Conservation (phyloP, 2,888 invertebrate genomes). For the Sericinus montela region DNA sequence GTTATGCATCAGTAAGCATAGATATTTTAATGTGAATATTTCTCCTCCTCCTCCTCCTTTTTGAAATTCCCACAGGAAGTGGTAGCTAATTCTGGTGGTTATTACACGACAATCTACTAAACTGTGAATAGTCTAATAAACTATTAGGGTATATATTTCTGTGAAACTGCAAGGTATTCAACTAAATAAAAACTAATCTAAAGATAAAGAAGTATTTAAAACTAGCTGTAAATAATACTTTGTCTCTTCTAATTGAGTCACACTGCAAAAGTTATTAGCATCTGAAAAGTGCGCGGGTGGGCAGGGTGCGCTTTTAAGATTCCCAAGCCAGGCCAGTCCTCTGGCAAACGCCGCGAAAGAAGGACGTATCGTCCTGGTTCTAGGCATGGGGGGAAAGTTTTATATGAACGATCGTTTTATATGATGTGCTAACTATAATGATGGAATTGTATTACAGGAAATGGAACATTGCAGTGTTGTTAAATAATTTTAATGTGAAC, state of each 20-base stretch:
- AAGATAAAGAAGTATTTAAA: neutral
- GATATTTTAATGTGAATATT: too few relatives aligned
- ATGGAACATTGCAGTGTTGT: constrained; percentile 42
- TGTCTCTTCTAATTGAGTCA: constrained; percentile 2
- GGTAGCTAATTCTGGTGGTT: too few relatives aligned
- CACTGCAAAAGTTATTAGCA: neutral
- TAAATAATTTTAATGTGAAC: constrained; percentile 28
- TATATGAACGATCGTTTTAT: constrained; percentile 14
- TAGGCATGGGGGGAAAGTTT: constrained; percentile 14
- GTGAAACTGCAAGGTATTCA: neutral
- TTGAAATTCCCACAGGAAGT: too few relatives aligned
- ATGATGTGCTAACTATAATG: neutral
- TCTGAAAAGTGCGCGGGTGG: constrained; percentile 3
- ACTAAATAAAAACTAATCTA: neutral
- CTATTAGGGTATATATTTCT: too few relatives aligned
- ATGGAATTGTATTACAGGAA: constrained; percentile 8
- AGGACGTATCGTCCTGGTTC: neutral
- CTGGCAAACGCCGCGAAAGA: neutral
- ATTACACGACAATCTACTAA: too few relatives aligned
- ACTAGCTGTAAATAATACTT: neutral
- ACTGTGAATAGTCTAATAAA: too few relatives aligned
- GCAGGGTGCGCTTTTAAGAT: constrained; percentile 1
- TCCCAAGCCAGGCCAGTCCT: constrained; percentile 13
- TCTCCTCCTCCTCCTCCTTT: too few relatives aligned
- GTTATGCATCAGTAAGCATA: too few relatives aligned